Conservation (phyloP, 2,113 vertebrate species). For the Urocolius indicus region DNA sequence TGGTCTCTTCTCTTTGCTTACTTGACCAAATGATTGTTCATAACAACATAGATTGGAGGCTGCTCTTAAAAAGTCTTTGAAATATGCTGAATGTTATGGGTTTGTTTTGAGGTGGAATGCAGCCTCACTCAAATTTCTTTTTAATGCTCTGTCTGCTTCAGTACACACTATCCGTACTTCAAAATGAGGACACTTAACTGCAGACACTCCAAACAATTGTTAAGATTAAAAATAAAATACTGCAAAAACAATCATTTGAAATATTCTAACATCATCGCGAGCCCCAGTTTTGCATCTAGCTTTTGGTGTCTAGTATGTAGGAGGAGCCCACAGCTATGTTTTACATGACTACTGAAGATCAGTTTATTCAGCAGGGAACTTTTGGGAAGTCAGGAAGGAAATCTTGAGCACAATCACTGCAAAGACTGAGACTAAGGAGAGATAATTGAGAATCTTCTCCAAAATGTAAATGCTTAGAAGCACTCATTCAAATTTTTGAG, state of each 20-base stretch:
- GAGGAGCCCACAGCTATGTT: neutral
- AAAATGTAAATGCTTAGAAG: neutral
- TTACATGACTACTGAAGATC: neutral
- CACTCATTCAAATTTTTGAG: neutral
- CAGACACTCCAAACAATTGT: neutral
- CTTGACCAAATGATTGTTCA: neutral
- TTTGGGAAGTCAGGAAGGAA: neutral
- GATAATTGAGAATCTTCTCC: conserved; percentile 16
- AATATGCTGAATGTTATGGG: neutral
- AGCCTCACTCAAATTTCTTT: neutral
- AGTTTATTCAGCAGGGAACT: neutral
- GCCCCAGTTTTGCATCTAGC: neutral
- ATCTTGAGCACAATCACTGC: neutral
- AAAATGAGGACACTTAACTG: neutral
- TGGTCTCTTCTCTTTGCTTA: neutral
- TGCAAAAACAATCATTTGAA: neutral
- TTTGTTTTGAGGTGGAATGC: neutral
- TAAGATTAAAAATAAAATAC: neutral
- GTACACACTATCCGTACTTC: neutral
- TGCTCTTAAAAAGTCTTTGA: neutral
- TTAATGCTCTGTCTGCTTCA: neutral
- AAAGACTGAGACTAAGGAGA: neutral
- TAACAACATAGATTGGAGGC: neutral
- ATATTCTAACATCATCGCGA: neutral
- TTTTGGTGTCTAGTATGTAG: neutral